These are phyloP conservation scores for Volucella bombylans DNA, from an alignment of 2,888 invertebrate genomes.

Conservation along the genomic window DNA sequence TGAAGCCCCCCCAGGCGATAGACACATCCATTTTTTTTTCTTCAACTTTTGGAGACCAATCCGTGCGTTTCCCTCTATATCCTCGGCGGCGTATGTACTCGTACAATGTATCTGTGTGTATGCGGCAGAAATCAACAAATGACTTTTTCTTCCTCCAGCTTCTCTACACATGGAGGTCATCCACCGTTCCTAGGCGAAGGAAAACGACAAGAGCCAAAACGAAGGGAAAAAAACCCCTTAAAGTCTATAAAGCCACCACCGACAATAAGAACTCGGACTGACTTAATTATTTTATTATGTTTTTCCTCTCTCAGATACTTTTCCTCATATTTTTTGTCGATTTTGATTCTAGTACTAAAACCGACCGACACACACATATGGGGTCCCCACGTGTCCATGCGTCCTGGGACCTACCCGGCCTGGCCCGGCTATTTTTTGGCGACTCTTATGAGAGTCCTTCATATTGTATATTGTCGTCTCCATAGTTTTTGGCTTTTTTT, in stretches of 20 bases:
- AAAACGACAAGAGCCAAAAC: conserved; percentile 4
- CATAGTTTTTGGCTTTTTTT: conserved; percentile 58
- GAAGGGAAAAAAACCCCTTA: conserved; percentile 5
- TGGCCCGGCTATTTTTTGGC: conserved; percentile 24
- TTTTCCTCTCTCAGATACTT: conserved; percentile 20
- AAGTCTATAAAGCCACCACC: conserved; percentile 49
- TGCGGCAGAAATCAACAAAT: conserved; percentile 61
- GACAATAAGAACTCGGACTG: conserved; percentile 33
- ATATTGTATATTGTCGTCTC: conserved; percentile 38
- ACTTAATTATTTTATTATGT: conserved; percentile 65
- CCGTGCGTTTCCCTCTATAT: conserved; percentile 11
- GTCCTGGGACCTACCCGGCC: neutral
- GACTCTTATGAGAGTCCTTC: conserved; percentile 14
- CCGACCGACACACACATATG: conserved; percentile 27
- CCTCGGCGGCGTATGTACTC: neutral
- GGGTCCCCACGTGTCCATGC: conserved; percentile 46
- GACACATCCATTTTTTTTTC: conserved; percentile 65
- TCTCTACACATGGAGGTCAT: conserved; percentile 53
- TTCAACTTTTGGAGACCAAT: conserved; percentile 29
- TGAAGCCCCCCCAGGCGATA: conserved; percentile 42
- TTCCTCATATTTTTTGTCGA: conserved; percentile 43
- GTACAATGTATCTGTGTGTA: neutral
- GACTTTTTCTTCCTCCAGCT: conserved; percentile 22
- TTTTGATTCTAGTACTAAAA: conserved; percentile 44
- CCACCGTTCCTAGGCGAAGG: conserved; percentile 33